Conservation (phyloP, 2,888 invertebrate species). For the Pterostichus niger region DNA sequence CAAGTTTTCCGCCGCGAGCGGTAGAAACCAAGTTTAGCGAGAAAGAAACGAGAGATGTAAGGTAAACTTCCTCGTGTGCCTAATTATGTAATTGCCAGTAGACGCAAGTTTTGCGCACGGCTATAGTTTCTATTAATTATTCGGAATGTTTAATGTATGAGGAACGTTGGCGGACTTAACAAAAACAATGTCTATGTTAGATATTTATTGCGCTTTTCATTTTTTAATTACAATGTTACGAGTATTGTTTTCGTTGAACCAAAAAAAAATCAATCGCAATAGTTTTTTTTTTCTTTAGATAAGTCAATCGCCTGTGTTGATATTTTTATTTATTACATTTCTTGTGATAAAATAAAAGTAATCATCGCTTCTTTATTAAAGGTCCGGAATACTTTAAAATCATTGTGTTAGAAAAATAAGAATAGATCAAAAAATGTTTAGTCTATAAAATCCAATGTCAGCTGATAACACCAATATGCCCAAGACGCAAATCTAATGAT, state of each 20-base stretch:
- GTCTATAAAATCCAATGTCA: conserved; percentile 2
- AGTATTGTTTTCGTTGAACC: conserved; percentile 18
- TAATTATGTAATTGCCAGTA: conserved; percentile 25
- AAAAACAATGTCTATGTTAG: conserved; percentile 26
- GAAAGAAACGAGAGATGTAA: conserved; percentile 15
- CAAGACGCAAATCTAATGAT: background rate
- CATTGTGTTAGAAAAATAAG: no score
- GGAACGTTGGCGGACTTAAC: conserved; percentile 23
- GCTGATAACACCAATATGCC: background rate
- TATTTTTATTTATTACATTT: conserved; percentile 6
- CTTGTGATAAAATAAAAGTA: no score
- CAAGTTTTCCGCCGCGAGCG: background rate
- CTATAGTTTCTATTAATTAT: background rate
- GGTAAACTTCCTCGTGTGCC: conserved; percentile 6
- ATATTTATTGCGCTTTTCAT: conserved; percentile 44
- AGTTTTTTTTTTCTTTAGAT: conserved; percentile 13
- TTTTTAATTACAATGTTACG: background rate
- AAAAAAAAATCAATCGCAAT: conserved; percentile 5
- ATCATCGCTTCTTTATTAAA: no score
- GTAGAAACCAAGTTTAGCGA: conserved; percentile 5
- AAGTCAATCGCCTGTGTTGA: background rate
- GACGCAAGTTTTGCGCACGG: conserved; percentile 5
- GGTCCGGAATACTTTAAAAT: no score
- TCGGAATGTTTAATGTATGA: conserved; percentile 20
- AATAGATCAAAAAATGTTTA: background rate